Conservation (phyloP, 2,113 vertebrate species). For the Xiphophorus hellerii region DNA sequence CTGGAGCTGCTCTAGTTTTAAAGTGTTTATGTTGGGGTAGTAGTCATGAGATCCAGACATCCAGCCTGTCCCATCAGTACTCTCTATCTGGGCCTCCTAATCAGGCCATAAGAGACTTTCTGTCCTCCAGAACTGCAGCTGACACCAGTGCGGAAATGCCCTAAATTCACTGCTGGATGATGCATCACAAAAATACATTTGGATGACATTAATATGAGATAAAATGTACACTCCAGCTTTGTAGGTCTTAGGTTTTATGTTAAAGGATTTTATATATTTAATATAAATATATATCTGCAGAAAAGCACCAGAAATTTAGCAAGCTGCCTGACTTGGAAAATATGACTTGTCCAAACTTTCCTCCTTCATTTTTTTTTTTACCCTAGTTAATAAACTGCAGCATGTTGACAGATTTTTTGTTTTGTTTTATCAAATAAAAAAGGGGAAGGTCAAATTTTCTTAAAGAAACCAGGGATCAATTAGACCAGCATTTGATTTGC, state of each 20-base stretch:
- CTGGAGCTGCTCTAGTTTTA: conserved; percentile 55
- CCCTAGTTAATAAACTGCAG: too few relatives aligned
- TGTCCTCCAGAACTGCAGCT: conserved; percentile 46
- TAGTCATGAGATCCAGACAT: conserved; percentile 44
- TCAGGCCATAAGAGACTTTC: conserved; percentile 71
- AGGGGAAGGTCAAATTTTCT: too few relatives aligned
- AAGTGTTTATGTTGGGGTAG: conserved; percentile 29
- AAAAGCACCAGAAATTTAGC: not conserved
- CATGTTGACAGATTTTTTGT: too few relatives aligned
- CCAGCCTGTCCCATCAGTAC: conserved; percentile 53
- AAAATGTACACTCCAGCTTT: not conserved
- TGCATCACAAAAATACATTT: conserved; percentile 9
- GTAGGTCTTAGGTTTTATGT: not conserved
- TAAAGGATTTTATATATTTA: not conserved
- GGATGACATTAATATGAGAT: not conserved
- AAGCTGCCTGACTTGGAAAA: not conserved
- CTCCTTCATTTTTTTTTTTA: not conserved
- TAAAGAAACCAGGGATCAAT: too few relatives aligned
- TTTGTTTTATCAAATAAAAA: too few relatives aligned
- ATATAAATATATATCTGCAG: not conserved
- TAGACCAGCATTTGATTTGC: too few relatives aligned
- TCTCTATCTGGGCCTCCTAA: conserved; percentile 77
- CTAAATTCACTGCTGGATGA: conserved; percentile 34
- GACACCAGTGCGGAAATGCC: conserved; percentile 32
- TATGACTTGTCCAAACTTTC: not conserved